Evolutionary conservation across 2,797 vertebrate species (phyloP), one percentile per base, ranked within the genome.

Genomic region (Sibirionetta formosa): DNA sequence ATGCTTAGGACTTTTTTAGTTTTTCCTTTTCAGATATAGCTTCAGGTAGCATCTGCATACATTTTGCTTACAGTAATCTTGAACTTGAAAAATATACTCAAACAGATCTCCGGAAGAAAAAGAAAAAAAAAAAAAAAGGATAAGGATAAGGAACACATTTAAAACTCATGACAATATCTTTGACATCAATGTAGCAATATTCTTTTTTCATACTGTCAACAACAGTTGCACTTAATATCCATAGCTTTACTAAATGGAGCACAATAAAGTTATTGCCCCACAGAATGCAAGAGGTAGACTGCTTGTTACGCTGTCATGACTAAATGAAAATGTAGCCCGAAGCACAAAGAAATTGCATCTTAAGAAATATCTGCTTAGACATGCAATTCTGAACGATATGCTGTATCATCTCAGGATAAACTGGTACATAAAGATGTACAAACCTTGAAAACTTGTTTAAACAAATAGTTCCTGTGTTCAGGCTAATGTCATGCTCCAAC

Each of bases 281-380:
- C 40, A 76, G 87, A 90, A 91, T 36, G 35, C 26, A 27, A 80
- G 92, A 84, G 69, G 79, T 24, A 69, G 54, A 48, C 42, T 83
- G 35, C 69, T 88, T 53, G 51, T 88, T 90, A 57, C 0, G 0
- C 44, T 79, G 50, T 72, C 82, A 63, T 50, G 51, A n/a, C 42
- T 76, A 86, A 46, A 86, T 57, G 35, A 82, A 94, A 94, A 91
- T 23, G 56, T 84, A 77, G 73, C 85, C 90, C 61, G 51, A 79
- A 94, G 87, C 73, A 63, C 61, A 58, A 33, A 94, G 68, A 51
- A 94, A 70, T 33, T 79, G 80, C 4, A 1, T 73, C 56, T 88
- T 88, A 56, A 76, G 80, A 76, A 94, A 82, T 44, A 73, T 2
- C 27, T 90, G 36, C 89, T 88, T 82, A 56, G 38, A 93, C 76